These are phyloP conservation scores for Apodemus speciosus DNA, from an alignment of 2,113 vertebrate species.

Conservation along the genomic window DNA sequence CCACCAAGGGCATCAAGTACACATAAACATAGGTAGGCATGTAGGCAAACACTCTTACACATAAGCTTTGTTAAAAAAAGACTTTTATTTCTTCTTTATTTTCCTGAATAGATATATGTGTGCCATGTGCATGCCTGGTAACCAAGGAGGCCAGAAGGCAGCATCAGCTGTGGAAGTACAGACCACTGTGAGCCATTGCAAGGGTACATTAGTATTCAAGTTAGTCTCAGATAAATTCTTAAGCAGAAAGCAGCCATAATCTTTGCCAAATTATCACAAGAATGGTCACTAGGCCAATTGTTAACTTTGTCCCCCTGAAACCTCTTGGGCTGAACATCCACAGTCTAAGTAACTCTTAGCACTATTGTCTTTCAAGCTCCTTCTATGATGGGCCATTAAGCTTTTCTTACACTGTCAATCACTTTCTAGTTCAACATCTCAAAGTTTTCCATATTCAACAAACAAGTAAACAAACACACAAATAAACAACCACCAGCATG, in stretches of 20 bases:
- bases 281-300: background rate
- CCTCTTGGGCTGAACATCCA: background rate
- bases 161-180: too few relatives aligned
- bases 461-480: background rate
- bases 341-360: background rate
- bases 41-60: background rate
- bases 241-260: background rate
- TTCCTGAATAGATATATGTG: background rate
- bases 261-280: background rate
- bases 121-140: background rate
- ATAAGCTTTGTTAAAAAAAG: background rate
- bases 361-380: background rate
- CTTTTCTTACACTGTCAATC: background rate
- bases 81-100: background rate
- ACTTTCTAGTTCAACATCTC: background rate
- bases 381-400: background rate
- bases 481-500: background rate
- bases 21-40: background rate
- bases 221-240: background rate
- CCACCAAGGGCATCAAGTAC: background rate
- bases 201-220: background rate
- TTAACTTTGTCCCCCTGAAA: background rate
- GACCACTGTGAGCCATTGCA: background rate
- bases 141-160: background rate
- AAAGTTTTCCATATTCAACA: background rate